Evolutionary conservation across 2,888 invertebrate species (phyloP).

Genomic region (Drosophila picticornis): DNA sequence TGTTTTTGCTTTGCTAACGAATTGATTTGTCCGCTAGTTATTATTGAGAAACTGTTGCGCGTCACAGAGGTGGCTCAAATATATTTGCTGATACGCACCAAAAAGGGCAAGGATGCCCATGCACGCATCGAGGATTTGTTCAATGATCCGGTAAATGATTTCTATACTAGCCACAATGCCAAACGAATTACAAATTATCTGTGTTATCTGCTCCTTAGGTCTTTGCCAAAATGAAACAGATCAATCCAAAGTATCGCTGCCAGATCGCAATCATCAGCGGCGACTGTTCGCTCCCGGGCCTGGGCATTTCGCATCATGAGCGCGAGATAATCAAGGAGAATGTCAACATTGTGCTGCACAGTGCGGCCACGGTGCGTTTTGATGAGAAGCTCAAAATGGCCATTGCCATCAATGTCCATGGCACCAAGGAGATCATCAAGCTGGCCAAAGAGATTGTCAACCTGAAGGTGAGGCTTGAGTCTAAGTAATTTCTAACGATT

Average conservation of each 20-base stretch:
- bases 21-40: slow-evolving; percentile 83
- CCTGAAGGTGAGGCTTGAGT: slow-evolving; percentile 86
- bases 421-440: slow-evolving; percentile 88
- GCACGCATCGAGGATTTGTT: slow-evolving; percentile 90
- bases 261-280: slow-evolving; percentile 85
- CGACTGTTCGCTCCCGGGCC: slow-evolving; percentile 83
- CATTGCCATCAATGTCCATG: slow-evolving; percentile 90
- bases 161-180: neutral
- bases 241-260: slow-evolving; percentile 81
- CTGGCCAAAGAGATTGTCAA: slow-evolving; percentile 88
- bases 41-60: slow-evolving; percentile 88
- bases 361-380: slow-evolving; percentile 95
- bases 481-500: neutral
- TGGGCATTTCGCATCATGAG: slow-evolving; percentile 84
- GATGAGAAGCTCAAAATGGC: slow-evolving; percentile 91
- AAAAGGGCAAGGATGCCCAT: slow-evolving; percentile 89
- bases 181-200: neutral
- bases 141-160: slow-evolving; percentile 87
- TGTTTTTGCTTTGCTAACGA: slow-evolving; percentile 7
- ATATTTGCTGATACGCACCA: slow-evolving; percentile 87
- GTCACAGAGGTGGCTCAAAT: slow-evolving; percentile 87
- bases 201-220: slow-evolving; percentile 54
- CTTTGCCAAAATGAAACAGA: slow-evolving; percentile 79
- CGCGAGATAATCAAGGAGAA: slow-evolving; percentile 83
- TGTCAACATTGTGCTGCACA: slow-evolving; percentile 91